Percentiles rank a stretch among this genome's conserved stretches.
phyloP scores from a whole-genome alignment of 2,113 vertebrate genomes.

The Rhinopomastus cyanomelas region DNA sequence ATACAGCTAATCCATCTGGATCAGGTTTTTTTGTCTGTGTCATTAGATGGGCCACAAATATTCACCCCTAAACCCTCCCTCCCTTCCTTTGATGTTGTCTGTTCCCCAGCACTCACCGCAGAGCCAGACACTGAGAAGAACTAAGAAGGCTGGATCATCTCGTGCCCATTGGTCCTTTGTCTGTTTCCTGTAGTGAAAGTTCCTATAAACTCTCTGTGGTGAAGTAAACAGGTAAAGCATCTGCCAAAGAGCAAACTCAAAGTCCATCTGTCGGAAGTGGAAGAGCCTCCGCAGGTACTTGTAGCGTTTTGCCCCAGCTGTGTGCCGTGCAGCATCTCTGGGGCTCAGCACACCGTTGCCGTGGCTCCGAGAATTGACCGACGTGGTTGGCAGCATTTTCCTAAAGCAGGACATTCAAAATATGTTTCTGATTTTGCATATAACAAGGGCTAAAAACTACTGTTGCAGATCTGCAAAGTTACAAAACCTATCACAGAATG shows the following conservation, averaged over 20 bases:
- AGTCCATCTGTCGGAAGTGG: slow-evolving; percentile 94
- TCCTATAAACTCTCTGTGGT: slow-evolving; percentile 95
- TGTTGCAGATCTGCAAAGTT: rapidly evolving
- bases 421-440: rapidly evolving
- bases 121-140: slow-evolving; percentile 93
- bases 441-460: rapidly evolving
- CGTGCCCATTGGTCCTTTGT: slow-evolving; percentile 99
- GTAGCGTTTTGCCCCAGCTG: slow-evolving; percentile 92
- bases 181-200: slow-evolving; percentile 98
- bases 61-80: background rate
- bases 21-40: background rate
- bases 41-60: rapidly evolving
- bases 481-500: background rate
- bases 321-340: slow-evolving; percentile 89
- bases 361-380: slow-evolving; percentile 66
- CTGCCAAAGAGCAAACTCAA: slow-evolving; percentile 97
- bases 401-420: slow-evolving; percentile 18
- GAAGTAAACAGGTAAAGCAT: slow-evolving; percentile 98
- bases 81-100: background rate
- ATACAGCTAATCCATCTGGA: background rate
- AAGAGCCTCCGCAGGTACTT: slow-evolving; percentile 93
- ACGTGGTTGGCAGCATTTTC: slow-evolving; percentile 90
- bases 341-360: slow-evolving; percentile 80
- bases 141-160: slow-evolving; percentile 95
- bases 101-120: slow-evolving; percentile 80